phyloP scores from a whole-genome alignment of 2,113 vertebrate genomes.

The Vimba vimba region DNA sequence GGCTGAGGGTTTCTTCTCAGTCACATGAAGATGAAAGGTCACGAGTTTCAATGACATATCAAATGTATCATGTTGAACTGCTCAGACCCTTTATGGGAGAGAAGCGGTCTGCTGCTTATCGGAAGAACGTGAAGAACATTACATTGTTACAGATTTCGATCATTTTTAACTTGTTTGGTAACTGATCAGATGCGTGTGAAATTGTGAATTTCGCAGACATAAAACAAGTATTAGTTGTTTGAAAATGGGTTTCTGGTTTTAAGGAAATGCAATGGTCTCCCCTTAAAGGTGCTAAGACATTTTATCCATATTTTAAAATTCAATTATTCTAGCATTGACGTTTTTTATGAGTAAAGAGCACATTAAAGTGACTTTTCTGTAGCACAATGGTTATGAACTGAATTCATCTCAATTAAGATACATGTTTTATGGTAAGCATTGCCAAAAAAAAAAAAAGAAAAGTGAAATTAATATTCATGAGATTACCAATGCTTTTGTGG shows the following conservation, averaged over 20 bases:
- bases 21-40: neutral
- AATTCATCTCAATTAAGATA: neutral
- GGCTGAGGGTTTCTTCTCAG: neutral
- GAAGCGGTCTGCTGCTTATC: neutral
- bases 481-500: neutral
- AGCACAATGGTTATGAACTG: conserved; percentile 9
- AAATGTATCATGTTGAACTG: neutral
- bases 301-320: neutral
- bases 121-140: neutral
- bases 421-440: neutral
- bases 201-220: neutral
- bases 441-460: neutral
- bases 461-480: neutral
- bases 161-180: conserved; percentile 10
- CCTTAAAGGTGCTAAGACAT: conserved; percentile 46
- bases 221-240: neutral
- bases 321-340: neutral
- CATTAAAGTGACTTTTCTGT: conserved; percentile 18
- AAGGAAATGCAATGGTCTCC: conserved; percentile 22
- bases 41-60: neutral
- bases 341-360: conserved; percentile 20
- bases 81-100: neutral
- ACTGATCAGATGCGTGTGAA: neutral
- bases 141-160: neutral
- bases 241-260: neutral